These are phyloP conservation scores for Trachythela sp. DNA, from an alignment of 64 coral and sea anemone genomes.

Conservation along the genomic window DNA sequence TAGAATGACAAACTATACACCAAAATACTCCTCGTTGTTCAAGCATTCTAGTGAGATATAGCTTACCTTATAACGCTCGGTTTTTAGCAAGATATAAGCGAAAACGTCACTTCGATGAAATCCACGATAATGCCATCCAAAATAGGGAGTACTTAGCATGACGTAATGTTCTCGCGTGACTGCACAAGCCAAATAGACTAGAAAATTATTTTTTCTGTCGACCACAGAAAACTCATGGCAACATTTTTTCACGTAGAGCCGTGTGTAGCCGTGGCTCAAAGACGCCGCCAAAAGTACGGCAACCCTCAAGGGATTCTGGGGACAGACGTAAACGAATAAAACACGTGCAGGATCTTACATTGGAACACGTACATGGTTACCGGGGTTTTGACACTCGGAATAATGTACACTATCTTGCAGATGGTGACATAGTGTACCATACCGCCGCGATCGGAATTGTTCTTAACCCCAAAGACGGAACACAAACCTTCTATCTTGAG, in stretches of 20 bases:
- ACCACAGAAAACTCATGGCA: no score
- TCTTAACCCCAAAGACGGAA: slow-evolving; percentile 70
- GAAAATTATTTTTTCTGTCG: no score
- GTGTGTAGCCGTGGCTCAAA: slow-evolving; percentile 67
- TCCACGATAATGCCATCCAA: no score
- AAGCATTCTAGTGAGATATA: no score
- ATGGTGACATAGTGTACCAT: slow-evolving; percentile 88
- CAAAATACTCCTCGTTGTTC: no score
- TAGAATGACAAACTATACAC: no score
- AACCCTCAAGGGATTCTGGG: slow-evolving; percentile 50
- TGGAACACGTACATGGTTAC: slow-evolving; percentile 96
- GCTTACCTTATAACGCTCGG: no score
- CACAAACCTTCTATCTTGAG: slow-evolving; percentile 91
- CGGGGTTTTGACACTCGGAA: slow-evolving; percentile 96
- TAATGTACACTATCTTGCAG: slow-evolving; percentile 80
- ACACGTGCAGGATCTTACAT: slow-evolving; percentile 61
- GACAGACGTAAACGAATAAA: slow-evolving; percentile 56
- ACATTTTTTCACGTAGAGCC: background rate
- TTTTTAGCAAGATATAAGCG: no score
- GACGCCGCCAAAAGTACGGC: slow-evolving; percentile 78
- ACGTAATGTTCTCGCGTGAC: no score
- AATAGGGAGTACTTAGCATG: no score
- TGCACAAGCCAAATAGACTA: no score
- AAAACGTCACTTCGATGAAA: no score
- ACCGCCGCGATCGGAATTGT: slow-evolving; percentile 86